These are phyloP conservation scores for Phyllostomus hastatus DNA, from an alignment of 2,113 vertebrate genomes.

Conservation along the genomic window DNA sequence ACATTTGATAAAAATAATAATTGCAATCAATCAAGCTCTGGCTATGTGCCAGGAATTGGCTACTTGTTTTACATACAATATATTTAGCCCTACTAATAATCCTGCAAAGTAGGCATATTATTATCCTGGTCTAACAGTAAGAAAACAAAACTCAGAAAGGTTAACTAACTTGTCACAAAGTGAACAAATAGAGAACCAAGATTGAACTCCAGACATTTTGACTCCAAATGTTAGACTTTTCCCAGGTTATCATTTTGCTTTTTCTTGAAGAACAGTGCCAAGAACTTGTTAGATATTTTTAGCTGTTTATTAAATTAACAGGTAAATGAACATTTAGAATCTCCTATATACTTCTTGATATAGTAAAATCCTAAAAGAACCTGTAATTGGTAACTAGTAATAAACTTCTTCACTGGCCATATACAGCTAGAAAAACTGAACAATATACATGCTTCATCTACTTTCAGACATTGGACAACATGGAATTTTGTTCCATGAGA, in stretches of 20 bases:
- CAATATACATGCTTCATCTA: neutral
- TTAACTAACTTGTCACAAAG: neutral
- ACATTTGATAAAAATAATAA: constrained; percentile 71
- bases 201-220: neutral
- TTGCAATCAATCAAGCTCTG: constrained; percentile 60
- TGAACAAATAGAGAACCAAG: neutral
- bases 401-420: neutral
- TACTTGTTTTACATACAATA: constrained; percentile 41
- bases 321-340: neutral
- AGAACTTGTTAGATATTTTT: neutral
- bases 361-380: neutral
- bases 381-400: neutral
- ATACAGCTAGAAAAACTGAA: neutral
- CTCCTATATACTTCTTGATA: neutral
- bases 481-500: neutral
- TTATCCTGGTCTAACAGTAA: constrained; percentile 3
- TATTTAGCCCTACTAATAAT: constrained; percentile 48
- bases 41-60: neutral
- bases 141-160: constrained; percentile 13
- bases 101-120: constrained; percentile 17
- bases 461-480: neutral
- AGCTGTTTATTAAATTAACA: constrained; percentile 1
- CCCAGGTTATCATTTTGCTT: neutral
- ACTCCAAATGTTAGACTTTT: constrained; percentile 8
- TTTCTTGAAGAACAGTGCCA: neutral